A percentile compares a stretch with the other conserved stretches of the same genome.
Conservation (phyloP, 2,113 vertebrate genomes). For the Tricholaema leucomelas region DNA sequence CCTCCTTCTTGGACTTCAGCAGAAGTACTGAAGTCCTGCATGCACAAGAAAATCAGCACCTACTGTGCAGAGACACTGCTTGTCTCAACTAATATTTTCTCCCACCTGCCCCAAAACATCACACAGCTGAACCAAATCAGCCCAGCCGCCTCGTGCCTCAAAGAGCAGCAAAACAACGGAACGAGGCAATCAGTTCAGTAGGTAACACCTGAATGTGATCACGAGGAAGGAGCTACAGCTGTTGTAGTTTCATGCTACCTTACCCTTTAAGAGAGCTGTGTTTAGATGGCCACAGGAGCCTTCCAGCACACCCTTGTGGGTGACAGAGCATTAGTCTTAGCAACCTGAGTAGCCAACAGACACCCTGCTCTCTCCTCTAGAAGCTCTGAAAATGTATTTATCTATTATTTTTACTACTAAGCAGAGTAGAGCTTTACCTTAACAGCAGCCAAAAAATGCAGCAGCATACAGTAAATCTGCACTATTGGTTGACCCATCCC, state of each 20-base stretch:
- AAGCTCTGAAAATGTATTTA: not conserved
- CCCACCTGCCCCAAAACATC: not conserved
- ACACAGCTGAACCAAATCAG: not conserved
- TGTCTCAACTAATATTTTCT: not conserved
- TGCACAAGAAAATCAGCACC: not conserved
- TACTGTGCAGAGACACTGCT: not conserved
- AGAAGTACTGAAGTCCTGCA: not conserved
- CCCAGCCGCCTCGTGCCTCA: not conserved
- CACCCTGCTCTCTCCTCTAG: not conserved
- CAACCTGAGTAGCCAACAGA: not conserved
- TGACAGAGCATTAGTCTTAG: not conserved
- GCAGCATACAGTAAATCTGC: rapidly evolving
- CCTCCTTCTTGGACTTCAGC: not conserved
- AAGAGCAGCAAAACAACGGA: not conserved
- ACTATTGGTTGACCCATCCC: not conserved
- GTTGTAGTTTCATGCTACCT: not conserved
- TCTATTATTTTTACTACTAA: not conserved
- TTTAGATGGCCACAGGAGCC: not conserved
- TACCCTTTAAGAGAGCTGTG: not conserved
- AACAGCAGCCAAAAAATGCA: not conserved
- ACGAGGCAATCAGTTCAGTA: not conserved
- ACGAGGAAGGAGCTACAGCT: not conserved
- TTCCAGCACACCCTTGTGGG: not conserved
- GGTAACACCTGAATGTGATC: not conserved
- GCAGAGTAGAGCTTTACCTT: not conserved